phyloP scores from a whole-genome alignment of 2,888 invertebrate genomes.

The Rhamphomyia laevipes region DNA sequence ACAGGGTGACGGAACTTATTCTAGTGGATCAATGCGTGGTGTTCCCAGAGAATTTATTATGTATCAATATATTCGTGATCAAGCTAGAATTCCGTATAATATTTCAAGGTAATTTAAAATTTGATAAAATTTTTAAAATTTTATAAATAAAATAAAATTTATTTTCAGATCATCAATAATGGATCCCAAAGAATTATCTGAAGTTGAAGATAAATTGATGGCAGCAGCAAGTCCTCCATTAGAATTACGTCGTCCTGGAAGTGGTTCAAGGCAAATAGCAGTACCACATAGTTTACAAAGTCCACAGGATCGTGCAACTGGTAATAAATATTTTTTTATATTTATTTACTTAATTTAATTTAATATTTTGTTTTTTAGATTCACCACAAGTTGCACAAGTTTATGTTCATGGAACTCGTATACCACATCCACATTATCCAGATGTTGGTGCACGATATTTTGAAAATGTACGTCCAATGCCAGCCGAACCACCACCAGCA shows the following conservation, averaged over 20 bases:
- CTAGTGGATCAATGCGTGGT: constrained; percentile 32
- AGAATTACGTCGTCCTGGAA: constrained; percentile 52
- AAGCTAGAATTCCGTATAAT: constrained; percentile 23
- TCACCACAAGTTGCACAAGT: constrained; percentile 60
- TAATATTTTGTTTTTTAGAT: constrained; percentile 30
- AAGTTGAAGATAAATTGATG: constrained; percentile 41
- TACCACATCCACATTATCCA: constrained; percentile 38
- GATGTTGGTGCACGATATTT: constrained; percentile 41
- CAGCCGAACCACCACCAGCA: constrained; percentile 49
- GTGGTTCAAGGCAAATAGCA: constrained; percentile 46
- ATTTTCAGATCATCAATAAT: constrained; percentile 10
- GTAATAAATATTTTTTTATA: constrained; percentile 30
- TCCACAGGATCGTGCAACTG: constrained; percentile 55
- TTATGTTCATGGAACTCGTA: constrained; percentile 44
- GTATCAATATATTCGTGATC: constrained; percentile 41
- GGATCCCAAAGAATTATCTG: constrained; percentile 22
- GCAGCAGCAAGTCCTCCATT: constrained; percentile 55
- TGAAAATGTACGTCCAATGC: constrained; percentile 40
- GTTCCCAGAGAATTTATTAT: constrained; percentile 29
- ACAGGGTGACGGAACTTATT: constrained; percentile 42
- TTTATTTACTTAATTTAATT: background rate
- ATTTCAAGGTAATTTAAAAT: constrained; percentile 18
- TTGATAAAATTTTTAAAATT: background rate
- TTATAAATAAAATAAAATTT: background rate
- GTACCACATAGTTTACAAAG: constrained; percentile 59